Percentiles rank a stretch among this genome's conserved stretches.
phyloP scores from a whole-genome alignment of 2,797 vertebrate species.

The Acanthurus tractus region DNA sequence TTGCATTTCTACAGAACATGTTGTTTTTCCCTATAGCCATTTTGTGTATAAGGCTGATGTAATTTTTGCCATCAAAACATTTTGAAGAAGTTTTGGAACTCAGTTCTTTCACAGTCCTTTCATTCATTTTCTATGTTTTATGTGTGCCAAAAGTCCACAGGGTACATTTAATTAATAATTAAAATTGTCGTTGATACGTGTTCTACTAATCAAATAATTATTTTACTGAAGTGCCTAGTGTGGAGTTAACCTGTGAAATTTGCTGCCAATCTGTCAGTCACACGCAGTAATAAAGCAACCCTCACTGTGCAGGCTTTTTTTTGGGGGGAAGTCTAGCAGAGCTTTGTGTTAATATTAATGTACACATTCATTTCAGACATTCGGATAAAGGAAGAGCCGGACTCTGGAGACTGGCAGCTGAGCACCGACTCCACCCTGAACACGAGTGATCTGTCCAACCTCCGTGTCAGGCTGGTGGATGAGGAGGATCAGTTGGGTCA shows the following conservation, averaged over 20 bases:
- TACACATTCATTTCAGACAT: conserved; percentile 86
- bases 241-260: conserved; percentile 23
- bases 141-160: conserved; percentile 27
- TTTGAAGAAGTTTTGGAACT: conserved; percentile 33
- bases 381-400: conserved; percentile 98
- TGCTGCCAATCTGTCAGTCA: conserved; percentile 47
- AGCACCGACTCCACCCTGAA: conserved; percentile 96
- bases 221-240: conserved; percentile 22
- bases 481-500: conserved; percentile 96
- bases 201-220: conserved; percentile 36
- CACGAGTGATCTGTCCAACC: conserved; percentile 95
- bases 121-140: conserved; percentile 38
- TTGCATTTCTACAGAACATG: background rate
- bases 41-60: conserved; percentile 16
- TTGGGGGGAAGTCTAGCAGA: conserved; percentile 32
- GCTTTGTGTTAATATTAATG: conserved; percentile 35
- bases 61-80: conserved; percentile 44
- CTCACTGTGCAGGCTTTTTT: conserved; percentile 28
- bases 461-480: conserved; percentile 94
- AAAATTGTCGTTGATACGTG: conserved; percentile 33
- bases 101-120: conserved; percentile 27
- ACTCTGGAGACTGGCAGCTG: conserved; percentile 98
- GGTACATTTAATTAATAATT: conserved; percentile 24
- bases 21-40: conserved; percentile 12
- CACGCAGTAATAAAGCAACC: conserved; percentile 33